These are phyloP conservation scores for Hipparchia sbordonii DNA, from an alignment of 2,888 invertebrate genomes.

Conservation along the genomic window DNA sequence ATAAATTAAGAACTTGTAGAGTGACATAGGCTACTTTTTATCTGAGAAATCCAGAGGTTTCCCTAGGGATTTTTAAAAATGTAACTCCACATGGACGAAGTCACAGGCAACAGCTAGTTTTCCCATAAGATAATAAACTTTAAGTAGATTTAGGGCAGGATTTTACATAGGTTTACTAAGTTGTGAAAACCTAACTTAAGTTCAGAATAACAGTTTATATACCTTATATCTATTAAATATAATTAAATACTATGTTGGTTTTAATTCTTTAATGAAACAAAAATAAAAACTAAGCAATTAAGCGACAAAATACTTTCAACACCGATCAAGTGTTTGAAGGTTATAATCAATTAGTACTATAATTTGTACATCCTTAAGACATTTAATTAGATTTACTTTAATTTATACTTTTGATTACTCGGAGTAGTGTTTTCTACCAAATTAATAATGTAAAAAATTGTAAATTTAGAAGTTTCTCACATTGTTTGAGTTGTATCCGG, in stretches of 20 bases:
- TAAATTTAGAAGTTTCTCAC: constrained; percentile 58
- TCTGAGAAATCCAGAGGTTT: no score
- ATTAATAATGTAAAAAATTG: constrained; percentile 28
- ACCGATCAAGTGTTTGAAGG: constrained; percentile 9
- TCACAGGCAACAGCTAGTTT: no score
- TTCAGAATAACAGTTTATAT: neutral
- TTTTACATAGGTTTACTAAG: no score
- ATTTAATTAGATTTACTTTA: neutral
- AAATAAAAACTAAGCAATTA: neutral
- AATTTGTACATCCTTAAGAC: neutral
- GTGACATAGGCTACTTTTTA: no score
- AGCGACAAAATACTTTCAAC: neutral
- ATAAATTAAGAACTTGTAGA: no score
- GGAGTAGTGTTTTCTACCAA: neutral
- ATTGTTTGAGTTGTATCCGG: constrained; percentile 75
- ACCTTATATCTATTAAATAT: neutral
- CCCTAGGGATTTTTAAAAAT: no score
- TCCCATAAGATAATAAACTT: no score
- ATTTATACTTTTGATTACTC: neutral
- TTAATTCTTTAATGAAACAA: neutral
- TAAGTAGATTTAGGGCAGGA: no score
- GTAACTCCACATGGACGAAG: no score
- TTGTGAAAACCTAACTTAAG: no score
- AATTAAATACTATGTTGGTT: neutral
- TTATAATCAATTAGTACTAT: constrained; percentile 9